Base-by-base conservation (phyloP, 2,113 vertebrate species). In the Noctilio leporinus region DNA sequence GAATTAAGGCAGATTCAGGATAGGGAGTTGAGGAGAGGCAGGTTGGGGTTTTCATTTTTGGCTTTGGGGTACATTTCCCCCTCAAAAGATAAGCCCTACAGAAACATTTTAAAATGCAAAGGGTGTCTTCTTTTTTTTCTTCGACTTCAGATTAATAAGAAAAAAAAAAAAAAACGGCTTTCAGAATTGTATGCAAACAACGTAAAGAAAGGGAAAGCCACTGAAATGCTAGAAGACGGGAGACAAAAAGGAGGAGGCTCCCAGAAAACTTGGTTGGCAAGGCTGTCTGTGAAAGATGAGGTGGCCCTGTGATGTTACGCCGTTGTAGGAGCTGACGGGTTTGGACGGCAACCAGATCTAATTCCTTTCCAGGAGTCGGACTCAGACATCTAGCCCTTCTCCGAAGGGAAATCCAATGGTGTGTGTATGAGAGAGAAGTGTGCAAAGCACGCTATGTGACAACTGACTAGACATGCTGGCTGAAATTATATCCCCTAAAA, bases 311-410 rank as follows among this genome's bases (percentile, higher is more conserved):
- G 24, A 84, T 97, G 92, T 97, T 93, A 93, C 33, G 62, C 84
- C 96, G 91, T 88, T 85, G 96, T 91, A 86, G 96, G 62, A 82
- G 77, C 94, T 94, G 88, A 96, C 43, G 24, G 92, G 86, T 90
- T 76, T 84, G 88, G 76, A 47, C 5, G 38, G 49, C 91, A 86
- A 96, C 65, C 65, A 96, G 96, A 92, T 81, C 92, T 93, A 80
- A 97, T 97, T 97, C 92, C 84, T 97, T 97, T 97, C 93, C n/a
- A 94, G 96, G 92, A 98, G 97, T 96, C 96, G 97, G 86, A 76
- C 93, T 96, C 77, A 87, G 92, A 73, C 64, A 82, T 94, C 55
- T 72, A 70, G 77, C 76, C 64, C 38, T 96, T 95, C 87, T 96
- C 95, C 57, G 92, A 45, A 78, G n/a, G 76, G 89, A 97, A 97